Evolutionary conservation across 2,797 vertebrate species (phyloP), one percentile per base, ranked within the genome.

Genomic region (Malurus leucopterus): DNA sequence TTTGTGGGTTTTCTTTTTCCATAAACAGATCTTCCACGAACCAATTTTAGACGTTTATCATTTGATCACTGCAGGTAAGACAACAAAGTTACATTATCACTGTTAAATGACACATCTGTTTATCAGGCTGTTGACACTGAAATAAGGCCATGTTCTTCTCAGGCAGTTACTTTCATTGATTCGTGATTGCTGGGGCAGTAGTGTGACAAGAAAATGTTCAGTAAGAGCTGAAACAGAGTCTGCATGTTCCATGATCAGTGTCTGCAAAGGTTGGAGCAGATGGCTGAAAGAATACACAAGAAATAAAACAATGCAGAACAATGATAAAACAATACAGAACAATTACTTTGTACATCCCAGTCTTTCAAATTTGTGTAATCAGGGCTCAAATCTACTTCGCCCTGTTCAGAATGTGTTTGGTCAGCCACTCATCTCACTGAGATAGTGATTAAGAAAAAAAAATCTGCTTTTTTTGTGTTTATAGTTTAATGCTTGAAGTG

Each of bases 1-100:
- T 55, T 62, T 32, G 13, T 51, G 69, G 51, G 27, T 69, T 64
- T 51, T 80, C 40, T 63, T 19, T 71, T 36, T 41, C 75, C n/a
- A 3, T 86, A 8, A 88, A 95, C 93, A 99, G 99, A 98, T 90
- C 97, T 99, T 62, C 98, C 99, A 15, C 97, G 97, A 87, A 78
- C 98, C 58, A 98, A 98, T 95, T 99, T 99, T 93, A 97, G 98
- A 40, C 98, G 99, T 15, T 98, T 99, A 53, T 98, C 99, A 3
- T 99, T 99, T 89, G 99, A 99, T 96, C 99, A 99, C 94, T 99
- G 99, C 98, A 99, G 99, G 99, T 99, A 95, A 97, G 96, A 36
- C 14, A 26, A 8, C 8, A 41, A 5, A 29, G 41, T 27, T 20
- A 6, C 6, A 1, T 58, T 71, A 2, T 55, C 4, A 0, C 49